Conservation (phyloP, 2,888 invertebrate species). For the Mycogona germanica region DNA sequence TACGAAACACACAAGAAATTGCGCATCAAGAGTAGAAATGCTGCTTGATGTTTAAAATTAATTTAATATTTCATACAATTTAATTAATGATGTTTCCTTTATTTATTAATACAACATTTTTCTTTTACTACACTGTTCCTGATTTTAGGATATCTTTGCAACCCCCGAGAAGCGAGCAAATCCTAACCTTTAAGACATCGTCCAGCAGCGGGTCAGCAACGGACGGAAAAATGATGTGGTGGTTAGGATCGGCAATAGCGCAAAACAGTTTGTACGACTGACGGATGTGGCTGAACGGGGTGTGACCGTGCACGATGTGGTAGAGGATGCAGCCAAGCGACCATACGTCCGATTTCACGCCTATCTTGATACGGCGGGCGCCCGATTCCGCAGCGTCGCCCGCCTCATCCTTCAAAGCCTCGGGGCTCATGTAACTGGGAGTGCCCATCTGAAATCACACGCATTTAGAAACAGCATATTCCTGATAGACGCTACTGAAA, state of each 20-base stretch:
- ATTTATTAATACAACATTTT: too few species aligned
- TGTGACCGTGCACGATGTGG: constrained; percentile 73
- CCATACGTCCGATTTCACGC: constrained; percentile 92
- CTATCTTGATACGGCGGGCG: constrained; percentile 47
- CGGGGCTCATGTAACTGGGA: constrained; percentile 92
- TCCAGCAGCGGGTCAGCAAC: constrained; percentile 39
- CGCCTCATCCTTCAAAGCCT: constrained; percentile 50
- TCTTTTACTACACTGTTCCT: too few species aligned
- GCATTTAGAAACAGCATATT: too few species aligned
- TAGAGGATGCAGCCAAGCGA: constrained; percentile 94
- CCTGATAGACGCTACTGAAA: too few species aligned
- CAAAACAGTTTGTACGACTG: constrained; percentile 57
- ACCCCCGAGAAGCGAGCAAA: too few species aligned
- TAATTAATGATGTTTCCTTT: too few species aligned
- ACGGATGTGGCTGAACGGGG: constrained; percentile 77
- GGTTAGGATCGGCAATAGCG: constrained; percentile 61
- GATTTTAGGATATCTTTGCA: too few species aligned
- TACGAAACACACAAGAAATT: too few species aligned
- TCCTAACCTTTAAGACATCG: constrained; percentile 41
- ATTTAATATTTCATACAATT: too few species aligned
- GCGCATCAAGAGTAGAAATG: too few species aligned
- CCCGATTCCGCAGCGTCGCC: constrained; percentile 14
- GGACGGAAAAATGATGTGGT: constrained; percentile 57
- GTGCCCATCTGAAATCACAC: constrained; percentile 58
- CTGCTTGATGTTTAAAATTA: too few species aligned